A percentile compares a stretch with the other conserved stretches of the same genome.
Conservation (phyloP, 2,888 invertebrate genomes). For the Lasioglossum lativentre region DNA sequence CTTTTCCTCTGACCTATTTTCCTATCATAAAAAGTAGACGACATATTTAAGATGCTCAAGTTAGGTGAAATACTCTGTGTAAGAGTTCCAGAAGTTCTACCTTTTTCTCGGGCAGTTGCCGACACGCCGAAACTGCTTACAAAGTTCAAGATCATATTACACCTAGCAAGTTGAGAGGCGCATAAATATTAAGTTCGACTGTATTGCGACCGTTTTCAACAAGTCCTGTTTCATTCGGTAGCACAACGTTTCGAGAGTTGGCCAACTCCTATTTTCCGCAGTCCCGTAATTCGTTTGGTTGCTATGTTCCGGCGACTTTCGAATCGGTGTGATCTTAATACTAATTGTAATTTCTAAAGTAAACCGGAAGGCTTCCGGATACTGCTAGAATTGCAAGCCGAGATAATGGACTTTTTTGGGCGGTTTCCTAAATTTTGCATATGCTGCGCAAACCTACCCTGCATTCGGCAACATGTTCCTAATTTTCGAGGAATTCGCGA, state of each 20-base stretch:
- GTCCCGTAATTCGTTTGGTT: conserved; percentile 17
- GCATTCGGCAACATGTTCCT: conserved; percentile 1
- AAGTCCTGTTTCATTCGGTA: conserved; percentile 21
- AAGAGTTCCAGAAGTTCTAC: not conserved
- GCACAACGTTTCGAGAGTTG: conserved; percentile 13
- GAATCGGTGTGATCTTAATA: conserved; percentile 26
- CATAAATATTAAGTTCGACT: conserved; percentile 22
- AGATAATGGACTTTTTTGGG: conserved; percentile 25
- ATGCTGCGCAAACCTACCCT: not conserved
- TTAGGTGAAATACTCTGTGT: too few species aligned
- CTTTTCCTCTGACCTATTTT: too few species aligned
- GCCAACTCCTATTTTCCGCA: conserved; percentile 24
- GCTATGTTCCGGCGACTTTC: conserved; percentile 4
- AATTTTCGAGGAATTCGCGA: conserved; percentile 10
- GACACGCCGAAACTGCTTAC: not conserved
- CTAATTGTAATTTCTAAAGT: conserved; percentile 33
- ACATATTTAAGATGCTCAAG: too few species aligned
- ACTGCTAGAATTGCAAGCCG: not conserved
- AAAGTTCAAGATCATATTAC: conserved; percentile 21
- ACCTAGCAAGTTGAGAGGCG: not conserved
- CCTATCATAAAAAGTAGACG: too few species aligned
- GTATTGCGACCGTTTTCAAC: conserved; percentile 1
- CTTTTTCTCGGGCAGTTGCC: not conserved
- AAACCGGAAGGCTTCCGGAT: not conserved
- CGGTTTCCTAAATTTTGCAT: conserved; percentile 28